Evolutionary conservation across 2,113 vertebrate genomes (phyloP).

Genomic region (Catagonus wagneri): DNA sequence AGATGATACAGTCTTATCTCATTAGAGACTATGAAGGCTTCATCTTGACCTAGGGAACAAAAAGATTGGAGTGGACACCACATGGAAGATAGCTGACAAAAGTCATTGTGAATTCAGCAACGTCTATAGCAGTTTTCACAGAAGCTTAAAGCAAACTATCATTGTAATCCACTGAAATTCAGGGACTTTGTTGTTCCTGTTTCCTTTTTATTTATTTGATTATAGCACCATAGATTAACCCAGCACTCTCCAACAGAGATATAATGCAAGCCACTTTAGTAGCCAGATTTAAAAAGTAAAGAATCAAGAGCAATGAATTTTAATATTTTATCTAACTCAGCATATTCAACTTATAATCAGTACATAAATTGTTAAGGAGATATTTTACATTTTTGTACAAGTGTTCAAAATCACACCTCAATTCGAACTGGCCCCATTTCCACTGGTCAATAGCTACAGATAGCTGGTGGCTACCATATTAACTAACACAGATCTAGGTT

Average conservation of each 20-base stretch:
- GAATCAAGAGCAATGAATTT: not conserved
- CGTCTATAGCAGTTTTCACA: not conserved
- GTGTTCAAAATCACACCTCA: not conserved
- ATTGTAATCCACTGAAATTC: not conserved
- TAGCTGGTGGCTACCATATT: not conserved
- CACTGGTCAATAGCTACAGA: not conserved
- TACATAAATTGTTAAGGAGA: not conserved
- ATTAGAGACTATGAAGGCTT: not conserved
- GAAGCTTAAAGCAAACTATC: not conserved
- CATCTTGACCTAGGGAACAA: not conserved
- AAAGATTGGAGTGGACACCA: not conserved
- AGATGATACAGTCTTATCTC: not conserved
- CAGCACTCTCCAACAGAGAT: not conserved
- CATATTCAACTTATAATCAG: not conserved
- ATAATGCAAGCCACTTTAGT: not conserved
- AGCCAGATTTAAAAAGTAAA: not conserved
- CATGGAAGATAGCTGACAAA: not conserved
- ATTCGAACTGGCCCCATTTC: not conserved
- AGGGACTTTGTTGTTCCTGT: not conserved
- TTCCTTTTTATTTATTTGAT: not conserved
- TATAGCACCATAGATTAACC: not conserved
- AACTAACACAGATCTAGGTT: not conserved
- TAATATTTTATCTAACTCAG: not conserved
- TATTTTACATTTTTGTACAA: not conserved
- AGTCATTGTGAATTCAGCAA: not conserved